These are phyloP conservation scores for Chaenogobius annularis DNA, from an alignment of 2,113 vertebrate species.

Conservation along the genomic window DNA sequence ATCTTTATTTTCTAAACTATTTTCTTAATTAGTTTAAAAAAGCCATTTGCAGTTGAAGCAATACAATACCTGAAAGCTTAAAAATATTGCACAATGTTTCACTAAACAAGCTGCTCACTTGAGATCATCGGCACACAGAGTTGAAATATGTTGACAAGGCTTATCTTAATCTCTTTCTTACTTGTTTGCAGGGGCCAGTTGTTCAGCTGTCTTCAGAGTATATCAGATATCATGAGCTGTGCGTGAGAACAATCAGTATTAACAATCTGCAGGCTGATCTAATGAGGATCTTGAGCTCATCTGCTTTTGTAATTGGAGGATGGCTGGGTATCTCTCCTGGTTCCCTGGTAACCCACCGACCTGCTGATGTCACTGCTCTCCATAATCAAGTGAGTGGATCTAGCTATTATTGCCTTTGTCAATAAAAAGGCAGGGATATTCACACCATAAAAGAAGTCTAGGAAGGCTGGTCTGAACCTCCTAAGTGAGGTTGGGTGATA, in stretches of 20 bases:
- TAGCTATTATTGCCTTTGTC: constrained; percentile 35
- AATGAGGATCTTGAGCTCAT: constrained; percentile 13
- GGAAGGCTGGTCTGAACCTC: constrained; percentile 13
- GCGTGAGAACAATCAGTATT: constrained; percentile 9
- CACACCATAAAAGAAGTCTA: constrained; percentile 35
- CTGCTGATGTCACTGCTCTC: constrained; percentile 62
- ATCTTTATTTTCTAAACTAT: no score
- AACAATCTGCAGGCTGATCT: constrained; percentile 21
- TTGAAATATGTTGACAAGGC: neutral
- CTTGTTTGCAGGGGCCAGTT: neutral
- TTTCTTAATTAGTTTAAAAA: no score
- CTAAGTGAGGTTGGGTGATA: no score
- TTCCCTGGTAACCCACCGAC: constrained; percentile 62
- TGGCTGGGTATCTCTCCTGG: constrained; percentile 39
- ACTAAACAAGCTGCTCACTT: neutral
- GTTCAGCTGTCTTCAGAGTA: constrained; percentile 2
- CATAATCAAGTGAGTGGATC: constrained; percentile 54
- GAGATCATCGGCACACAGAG: neutral
- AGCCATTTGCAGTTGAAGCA: no score
- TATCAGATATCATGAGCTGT: constrained; percentile 12
- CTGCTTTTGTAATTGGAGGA: constrained; percentile 47
- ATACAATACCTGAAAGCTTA: neutral
- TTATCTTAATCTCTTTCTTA: neutral
- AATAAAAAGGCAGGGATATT: constrained; percentile 43
- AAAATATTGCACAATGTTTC: neutral